These are phyloP conservation scores for Pachliopta kotzebuea DNA, from an alignment of 2,888 invertebrate species.

Conservation along the genomic window DNA sequence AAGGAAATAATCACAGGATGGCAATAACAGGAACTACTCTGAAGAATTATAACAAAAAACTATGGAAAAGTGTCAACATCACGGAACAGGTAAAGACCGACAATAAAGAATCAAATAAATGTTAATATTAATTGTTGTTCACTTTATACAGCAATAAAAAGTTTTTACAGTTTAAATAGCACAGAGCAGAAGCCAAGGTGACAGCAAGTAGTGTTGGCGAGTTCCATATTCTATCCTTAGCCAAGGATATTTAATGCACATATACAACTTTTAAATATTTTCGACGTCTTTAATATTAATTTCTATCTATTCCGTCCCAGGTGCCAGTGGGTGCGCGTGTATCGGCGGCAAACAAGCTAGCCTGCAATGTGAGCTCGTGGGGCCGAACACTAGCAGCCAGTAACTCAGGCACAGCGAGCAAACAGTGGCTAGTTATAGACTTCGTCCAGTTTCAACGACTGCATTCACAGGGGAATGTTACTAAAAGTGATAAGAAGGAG, in stretches of 20 bases:
- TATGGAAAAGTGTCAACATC: conserved; percentile 85
- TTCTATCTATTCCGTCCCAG: conserved; percentile 47
- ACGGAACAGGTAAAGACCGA: conserved; percentile 72
- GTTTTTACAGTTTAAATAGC: too few species aligned
- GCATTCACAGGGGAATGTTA: conserved; percentile 32
- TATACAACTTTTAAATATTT: too few species aligned
- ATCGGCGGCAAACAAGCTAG: conserved; percentile 91
- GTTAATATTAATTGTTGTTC: too few species aligned
- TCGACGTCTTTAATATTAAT: too few species aligned
- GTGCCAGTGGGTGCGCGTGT: conserved; percentile 87
- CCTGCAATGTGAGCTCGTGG: conserved; percentile 87
- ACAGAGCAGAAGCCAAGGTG: too few species aligned
- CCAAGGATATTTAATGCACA: too few species aligned
- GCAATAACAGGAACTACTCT: conserved; percentile 89
- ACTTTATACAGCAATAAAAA: too few species aligned
- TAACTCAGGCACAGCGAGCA: conserved; percentile 91
- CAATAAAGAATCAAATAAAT: too few species aligned
- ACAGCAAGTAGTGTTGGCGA: too few species aligned
- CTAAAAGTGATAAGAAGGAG: conserved; percentile 42
- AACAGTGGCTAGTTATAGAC: conserved; percentile 93
- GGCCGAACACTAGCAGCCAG: conserved; percentile 82
- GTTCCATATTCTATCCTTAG: too few species aligned
- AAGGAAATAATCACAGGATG: conserved; percentile 79
- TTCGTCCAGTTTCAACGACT: conserved; percentile 79
- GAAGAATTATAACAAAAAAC: conserved; percentile 84